Evolutionary conservation across 2,888 invertebrate genomes (phyloP), one percentile per base, ranked within the genome.

Genomic region (Apotomis capreana): DNA sequence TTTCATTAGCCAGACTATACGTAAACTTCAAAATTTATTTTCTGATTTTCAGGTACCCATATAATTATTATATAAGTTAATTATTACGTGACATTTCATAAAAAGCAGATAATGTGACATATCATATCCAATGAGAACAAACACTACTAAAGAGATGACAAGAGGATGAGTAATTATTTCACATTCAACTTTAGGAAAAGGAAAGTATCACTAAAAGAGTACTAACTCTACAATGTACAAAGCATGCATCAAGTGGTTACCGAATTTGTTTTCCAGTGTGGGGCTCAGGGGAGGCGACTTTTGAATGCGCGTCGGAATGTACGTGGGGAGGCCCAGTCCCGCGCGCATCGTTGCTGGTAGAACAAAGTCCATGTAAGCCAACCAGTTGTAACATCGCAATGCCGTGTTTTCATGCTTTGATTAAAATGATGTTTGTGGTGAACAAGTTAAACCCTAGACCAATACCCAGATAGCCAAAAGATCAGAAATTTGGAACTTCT

Each of bases 221-320:
- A 37, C 63, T 9, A 64, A 54, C 6, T 64, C 37, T 55, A 64
- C 40, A 6, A 64, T 12, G 64, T 46, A 55, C 55, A 64, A 52
- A 67, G 3, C 67, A 61, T 64, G 63, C 64, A 62, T 3, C 49
- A 54, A 44, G 5, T 46, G 55, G 60, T 90, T 92, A 92, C 92
- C 92, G 81, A 92, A 89, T 89, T 88, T 89, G 79, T 76, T 87
- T 76, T 91, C 91, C 81, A 88, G 79, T 40, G 89, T 83, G 4
- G 92, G 89, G 78, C 88, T 89, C 78, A 84, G 83, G 15, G 89
- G 90, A 74, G 91, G 91, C 44, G 88, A 82, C 79, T 89, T 91
- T 82, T 87, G 89, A 76, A 93, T 93, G 78, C 92, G 83, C 68
- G 92, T 92, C 57, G 92, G 93, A 73, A 92, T 89, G 87, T 93